Base-by-base conservation (phyloP, 2,113 vertebrate species). In the Chaetops frenatus region DNA sequence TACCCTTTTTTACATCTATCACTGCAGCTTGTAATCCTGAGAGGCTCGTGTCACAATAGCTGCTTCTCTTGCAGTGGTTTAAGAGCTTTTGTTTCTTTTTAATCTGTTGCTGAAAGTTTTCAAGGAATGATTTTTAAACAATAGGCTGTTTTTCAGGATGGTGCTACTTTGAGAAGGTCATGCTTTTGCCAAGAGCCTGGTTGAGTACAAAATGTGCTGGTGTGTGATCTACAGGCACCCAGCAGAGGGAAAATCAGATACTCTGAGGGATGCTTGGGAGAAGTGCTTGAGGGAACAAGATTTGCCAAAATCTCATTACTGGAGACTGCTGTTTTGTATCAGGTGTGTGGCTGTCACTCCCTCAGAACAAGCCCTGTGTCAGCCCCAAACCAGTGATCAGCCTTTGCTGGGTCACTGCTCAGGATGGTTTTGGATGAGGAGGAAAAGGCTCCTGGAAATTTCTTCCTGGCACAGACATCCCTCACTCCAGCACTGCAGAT, bases 341-440 rank as follows among this genome's bases (percentile, higher is more conserved):
- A 29, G 31, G 10, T 24, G 8, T 66, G 22, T 2, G 66, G 47
- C 28, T 81, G 56, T 7, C 25, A 3, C 2, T 70, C 3, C 4
- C 31, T 67, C 1, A 0, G 64, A 42, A 11, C 62, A 58, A 78
- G 21, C 7, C 36, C 40, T 2, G 2, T 19, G 23, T 6, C 2
- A 73, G 20, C 20, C 56, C 22, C 47, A 25, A 45, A 73, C 1
- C 3, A 2, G 11, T 0, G 1, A 5, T 7, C 45, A 6, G 28
- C 11, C 29, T 36, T 73, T 28, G 54, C 10, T 50, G 60, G 47
- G 36, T 62, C 1, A 1, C 40, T 72, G 36, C 47, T 71, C 0
- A 1, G 21, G 35, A 29, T 27, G 31, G 9, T 42, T 25, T 51
- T 1, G 2, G 16, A 1, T 5, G 36, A 71, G 27, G 33, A 35